A percentile compares a stretch with the other conserved stretches of the same genome.
Evolutionary conservation across 2,888 invertebrate species (phyloP).

Genomic region (Pristionchus mayeri): DNA sequence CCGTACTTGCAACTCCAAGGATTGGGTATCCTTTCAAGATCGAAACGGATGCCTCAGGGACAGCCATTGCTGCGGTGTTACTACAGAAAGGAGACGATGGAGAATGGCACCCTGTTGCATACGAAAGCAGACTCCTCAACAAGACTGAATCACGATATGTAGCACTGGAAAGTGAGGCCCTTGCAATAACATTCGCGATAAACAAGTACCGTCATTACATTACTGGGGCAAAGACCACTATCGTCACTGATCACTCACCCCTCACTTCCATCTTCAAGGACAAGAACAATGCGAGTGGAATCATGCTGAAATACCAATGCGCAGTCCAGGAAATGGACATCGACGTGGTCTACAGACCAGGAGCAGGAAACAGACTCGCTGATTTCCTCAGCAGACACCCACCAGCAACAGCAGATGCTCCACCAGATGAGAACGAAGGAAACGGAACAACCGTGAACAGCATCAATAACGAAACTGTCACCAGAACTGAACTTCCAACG

Average conservation of each 20-base stretch:
- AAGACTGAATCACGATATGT: constrained; percentile 47
- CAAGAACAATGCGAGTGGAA: no score
- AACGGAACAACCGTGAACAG: no score
- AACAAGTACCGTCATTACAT: constrained; percentile 53
- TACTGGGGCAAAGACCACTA: constrained; percentile 38
- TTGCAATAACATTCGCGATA: constrained; percentile 50
- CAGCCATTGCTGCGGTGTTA: constrained; percentile 53
- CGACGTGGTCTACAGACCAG: background rate
- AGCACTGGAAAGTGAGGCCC: constrained; percentile 54
- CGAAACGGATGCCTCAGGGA: constrained; percentile 52
- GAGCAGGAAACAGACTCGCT: background rate
- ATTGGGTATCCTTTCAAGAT: constrained; percentile 51
- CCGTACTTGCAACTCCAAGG: constrained; percentile 50
- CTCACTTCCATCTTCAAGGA: constrained; percentile 48
- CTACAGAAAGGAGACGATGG: constrained; percentile 48
- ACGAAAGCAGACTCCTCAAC: constrained; percentile 39
- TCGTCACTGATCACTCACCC: constrained; percentile 54
- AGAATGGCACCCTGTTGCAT: constrained; percentile 49
- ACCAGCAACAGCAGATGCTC: no score
- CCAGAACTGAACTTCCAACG: no score
- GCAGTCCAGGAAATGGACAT: no score
- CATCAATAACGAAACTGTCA: no score
- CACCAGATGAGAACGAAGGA: no score
- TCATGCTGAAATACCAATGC: no score
- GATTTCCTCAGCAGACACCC: background rate